These are phyloP conservation scores for Daktulosphaira vitifoliae DNA, from an alignment of 1,140 invertebrate genomes.

Conservation along the genomic window DNA sequence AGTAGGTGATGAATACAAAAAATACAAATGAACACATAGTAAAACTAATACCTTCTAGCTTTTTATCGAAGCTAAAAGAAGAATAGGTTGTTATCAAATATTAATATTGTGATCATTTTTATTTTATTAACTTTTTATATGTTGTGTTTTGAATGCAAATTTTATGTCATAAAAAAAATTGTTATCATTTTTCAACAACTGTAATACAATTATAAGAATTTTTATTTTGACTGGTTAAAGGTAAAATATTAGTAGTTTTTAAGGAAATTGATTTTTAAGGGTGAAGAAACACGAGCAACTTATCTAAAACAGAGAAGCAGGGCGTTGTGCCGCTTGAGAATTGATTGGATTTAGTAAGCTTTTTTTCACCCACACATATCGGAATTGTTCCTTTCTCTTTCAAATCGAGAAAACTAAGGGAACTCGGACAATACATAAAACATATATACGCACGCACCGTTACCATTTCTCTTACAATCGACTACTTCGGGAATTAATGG, in stretches of 20 bases:
- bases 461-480: constrained; percentile 11
- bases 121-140: no score
- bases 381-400: constrained; percentile 17
- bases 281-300: neutral
- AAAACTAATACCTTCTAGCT: no score
- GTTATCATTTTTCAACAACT: no score
- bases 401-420: constrained; percentile 27
- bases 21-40: no score
- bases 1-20: no score
- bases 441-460: constrained; percentile 17
- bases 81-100: no score
- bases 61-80: no score
- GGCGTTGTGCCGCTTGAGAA: neutral
- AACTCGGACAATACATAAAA: constrained; percentile 32
- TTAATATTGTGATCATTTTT: no score
- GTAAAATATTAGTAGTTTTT: constrained; percentile 21
- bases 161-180: no score
- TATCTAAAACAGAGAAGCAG: neutral
- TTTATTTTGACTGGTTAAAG: no score
- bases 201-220: no score
- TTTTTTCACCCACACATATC: neutral
- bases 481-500: constrained; percentile 25
- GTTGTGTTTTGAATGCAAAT: no score
- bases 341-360: neutral
- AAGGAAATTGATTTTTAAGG: constrained; percentile 30